Evolutionary conservation across 2,113 vertebrate genomes (phyloP).

Genomic region (Micromys minutus): DNA sequence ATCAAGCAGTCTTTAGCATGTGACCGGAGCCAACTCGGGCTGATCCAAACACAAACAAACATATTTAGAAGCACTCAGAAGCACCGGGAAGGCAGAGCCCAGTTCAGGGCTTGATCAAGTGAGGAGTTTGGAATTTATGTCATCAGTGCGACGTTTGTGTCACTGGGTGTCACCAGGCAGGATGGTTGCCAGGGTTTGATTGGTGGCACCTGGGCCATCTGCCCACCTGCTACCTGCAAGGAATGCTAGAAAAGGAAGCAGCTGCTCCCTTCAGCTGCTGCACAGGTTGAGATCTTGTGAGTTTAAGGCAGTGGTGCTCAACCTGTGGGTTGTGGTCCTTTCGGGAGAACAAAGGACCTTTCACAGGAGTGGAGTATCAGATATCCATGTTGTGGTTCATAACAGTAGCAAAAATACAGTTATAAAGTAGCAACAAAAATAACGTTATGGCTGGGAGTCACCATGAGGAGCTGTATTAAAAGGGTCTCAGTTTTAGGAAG

Average conservation of each 20-base stretch:
- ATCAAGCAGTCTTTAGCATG: background rate
- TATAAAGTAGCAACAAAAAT: background rate
- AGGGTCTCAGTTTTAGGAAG: background rate
- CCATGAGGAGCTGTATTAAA: too few relatives aligned
- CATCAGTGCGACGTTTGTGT: background rate
- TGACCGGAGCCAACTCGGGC: background rate
- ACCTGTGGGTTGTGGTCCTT: background rate
- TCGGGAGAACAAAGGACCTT: background rate
- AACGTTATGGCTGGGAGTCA: background rate
- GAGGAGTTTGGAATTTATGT: too few relatives aligned
- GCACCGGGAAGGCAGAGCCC: background rate
- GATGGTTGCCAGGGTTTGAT: too few relatives aligned
- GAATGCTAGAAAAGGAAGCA: background rate
- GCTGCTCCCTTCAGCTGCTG: background rate
- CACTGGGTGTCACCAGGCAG: background rate
- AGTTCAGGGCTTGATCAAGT: background rate
- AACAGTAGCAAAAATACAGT: background rate
- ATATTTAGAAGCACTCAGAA: background rate
- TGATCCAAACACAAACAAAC: conserved; percentile 45
- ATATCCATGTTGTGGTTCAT: background rate
- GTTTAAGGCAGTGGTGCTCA: background rate
- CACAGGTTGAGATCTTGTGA: background rate
- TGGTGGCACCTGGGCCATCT: background rate
- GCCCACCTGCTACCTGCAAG: background rate
- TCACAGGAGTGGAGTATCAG: background rate